Evolutionary conservation across 2,113 vertebrate genomes (phyloP).

Genomic region (Xenopus borealis): DNA sequence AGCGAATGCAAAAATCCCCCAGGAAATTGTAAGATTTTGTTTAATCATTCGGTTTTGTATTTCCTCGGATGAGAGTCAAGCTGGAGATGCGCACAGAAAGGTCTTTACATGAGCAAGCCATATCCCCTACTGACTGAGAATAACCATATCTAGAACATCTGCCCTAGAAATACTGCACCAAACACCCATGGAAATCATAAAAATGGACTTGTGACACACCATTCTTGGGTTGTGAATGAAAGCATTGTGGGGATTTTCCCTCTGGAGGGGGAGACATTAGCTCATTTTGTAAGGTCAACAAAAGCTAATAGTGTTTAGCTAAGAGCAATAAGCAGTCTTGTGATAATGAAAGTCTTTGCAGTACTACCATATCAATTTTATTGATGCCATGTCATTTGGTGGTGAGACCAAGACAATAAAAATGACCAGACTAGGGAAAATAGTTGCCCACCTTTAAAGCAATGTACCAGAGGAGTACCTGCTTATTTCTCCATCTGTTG

Average conservation of each 20-base stretch:
- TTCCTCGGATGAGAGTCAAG: background rate
- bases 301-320: slow-evolving; percentile 63
- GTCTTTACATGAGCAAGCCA: slow-evolving; percentile 32
- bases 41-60: background rate
- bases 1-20: background rate
- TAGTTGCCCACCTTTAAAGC: too few species aligned
- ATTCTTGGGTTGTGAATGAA: slow-evolving; percentile 54
- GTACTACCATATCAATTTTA: too few species aligned
- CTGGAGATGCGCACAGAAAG: slow-evolving; percentile 11
- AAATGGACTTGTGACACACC: slow-evolving; percentile 53
- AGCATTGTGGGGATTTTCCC: slow-evolving; percentile 50
- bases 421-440: too few species aligned
- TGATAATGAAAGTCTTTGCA: slow-evolving; percentile 39
- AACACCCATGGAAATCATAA: slow-evolving; percentile 50
- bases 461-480: too few species aligned
- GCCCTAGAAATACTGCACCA: slow-evolving; percentile 49
- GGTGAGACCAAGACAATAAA: too few species aligned
- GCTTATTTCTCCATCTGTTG: too few species aligned
- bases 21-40: background rate
- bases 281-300: slow-evolving; percentile 58
- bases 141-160: slow-evolving; percentile 49
- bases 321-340: slow-evolving; percentile 46
- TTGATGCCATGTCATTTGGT: too few species aligned
- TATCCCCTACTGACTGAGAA: slow-evolving; percentile 41
- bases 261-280: slow-evolving; percentile 49